Percentiles rank a stretch among this genome's conserved stretches.
Evolutionary conservation across 1,140 invertebrate species (phyloP).

Genomic region (Euura lappo): DNA sequence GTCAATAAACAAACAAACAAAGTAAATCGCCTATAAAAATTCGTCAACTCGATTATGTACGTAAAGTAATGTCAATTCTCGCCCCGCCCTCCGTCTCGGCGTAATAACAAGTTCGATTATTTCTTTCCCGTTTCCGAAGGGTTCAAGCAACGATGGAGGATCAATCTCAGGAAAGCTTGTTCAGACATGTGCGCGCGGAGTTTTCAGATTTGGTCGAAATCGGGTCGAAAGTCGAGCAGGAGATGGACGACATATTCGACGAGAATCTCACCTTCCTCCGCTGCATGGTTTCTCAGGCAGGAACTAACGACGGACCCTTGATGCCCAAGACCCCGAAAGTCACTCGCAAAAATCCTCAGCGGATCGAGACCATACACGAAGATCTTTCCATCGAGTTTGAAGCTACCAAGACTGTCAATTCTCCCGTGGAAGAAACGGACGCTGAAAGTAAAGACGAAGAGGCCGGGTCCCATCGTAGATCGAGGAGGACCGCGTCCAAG

Average conservation of each 20-base stretch:
- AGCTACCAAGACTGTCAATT: neutral
- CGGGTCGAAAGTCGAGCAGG: neutral
- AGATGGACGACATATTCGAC: neutral
- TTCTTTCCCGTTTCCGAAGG: neutral
- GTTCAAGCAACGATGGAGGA: neutral
- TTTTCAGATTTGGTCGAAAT: neutral
- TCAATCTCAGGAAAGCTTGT: neutral
- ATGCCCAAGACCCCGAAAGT: slow-evolving; percentile 51
- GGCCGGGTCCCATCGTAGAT: slow-evolving; percentile 16
- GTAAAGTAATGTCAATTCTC: no score
- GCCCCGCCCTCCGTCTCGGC: no score
- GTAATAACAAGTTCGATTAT: no score
- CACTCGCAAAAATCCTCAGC: slow-evolving; percentile 33
- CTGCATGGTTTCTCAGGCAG: slow-evolving; percentile 31
- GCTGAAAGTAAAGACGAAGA: slow-evolving; percentile 13
- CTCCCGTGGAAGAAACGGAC: neutral
- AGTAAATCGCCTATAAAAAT: no score
- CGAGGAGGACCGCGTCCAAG: slow-evolving; percentile 41
- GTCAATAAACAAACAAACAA: no score
- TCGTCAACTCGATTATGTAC: no score
- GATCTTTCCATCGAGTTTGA: slow-evolving; percentile 29
- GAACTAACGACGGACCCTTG: slow-evolving; percentile 34
- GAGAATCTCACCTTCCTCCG: neutral
- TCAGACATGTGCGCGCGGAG: neutral
- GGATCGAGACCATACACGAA: slow-evolving; percentile 51